Base-by-base conservation (phyloP, 2,113 vertebrate species). In the Oenanthe melanoleuca region DNA sequence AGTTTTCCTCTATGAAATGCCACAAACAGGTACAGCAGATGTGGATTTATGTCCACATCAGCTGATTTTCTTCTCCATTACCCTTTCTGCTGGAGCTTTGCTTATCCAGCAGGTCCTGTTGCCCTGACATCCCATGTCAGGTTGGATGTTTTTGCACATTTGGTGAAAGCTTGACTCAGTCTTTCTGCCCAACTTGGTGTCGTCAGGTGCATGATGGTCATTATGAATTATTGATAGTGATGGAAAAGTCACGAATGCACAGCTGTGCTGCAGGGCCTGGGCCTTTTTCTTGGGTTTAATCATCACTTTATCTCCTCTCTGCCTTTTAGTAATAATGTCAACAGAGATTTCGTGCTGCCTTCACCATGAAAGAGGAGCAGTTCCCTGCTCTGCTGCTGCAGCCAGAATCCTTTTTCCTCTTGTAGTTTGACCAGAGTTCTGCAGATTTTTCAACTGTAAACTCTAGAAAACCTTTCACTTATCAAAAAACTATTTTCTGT, bases 41-140 rank as follows among this genome's bases (percentile, higher is more conserved):
- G 91, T 83, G 67, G 38, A 11, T 93, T 94, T 89, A 8, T 94
- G 89, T 64, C 88, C 81, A 66, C 90, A 60, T 97, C 94, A 95
- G 94, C 96, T 90, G 93, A 66, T 97, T 93, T 97, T 95, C 92
- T 93, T 72, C 82, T 93, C 82, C 85, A 88, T 90, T 97, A 56
- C 93, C 69, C 88, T 90, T 92, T 42, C 79, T 88, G 28, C 60
- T 88, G 69, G 47, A 28, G 78, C 92, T 88, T 67, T 93, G 95
- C 92, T 88, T 94, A 86, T 63, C 64, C 42, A 90, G 95, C 90
- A 96, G 90, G 67, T 90, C 75, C 67, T 67, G 75, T 55, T 28
- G 17, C 88, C 61, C 53, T 80, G 88, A 22, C 92, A 92, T 64
- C 71, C 34, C 3, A 4, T 49, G 92, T 63, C 75, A 49, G 1